These are phyloP conservation scores for Euschistus heros DNA, from an alignment of 1,140 invertebrate species.

Conservation along the genomic window DNA sequence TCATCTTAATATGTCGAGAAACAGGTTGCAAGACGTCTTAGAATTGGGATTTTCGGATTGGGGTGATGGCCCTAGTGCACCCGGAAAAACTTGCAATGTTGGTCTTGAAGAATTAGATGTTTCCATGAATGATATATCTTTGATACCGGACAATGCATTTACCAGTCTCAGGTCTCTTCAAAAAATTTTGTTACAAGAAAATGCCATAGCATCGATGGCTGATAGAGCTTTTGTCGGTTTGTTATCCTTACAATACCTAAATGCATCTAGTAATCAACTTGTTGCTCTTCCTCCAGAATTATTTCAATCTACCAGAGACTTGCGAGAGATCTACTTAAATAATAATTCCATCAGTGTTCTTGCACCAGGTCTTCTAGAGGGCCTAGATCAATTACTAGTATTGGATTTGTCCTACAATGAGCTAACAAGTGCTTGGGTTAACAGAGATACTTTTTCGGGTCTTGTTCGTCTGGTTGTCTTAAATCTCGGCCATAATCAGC, in stretches of 20 bases:
- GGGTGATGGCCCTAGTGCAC: conserved; percentile 37
- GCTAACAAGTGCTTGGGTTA: conserved; percentile 67
- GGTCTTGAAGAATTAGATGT: conserved; percentile 59
- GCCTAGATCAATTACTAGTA: conserved; percentile 60
- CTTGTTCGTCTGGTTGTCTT: conserved; percentile 59
- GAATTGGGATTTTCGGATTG: conserved; percentile 59
- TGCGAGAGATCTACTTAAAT: conserved; percentile 60
- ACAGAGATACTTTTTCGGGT: conserved; percentile 62
- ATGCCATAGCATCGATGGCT: conserved; percentile 56
- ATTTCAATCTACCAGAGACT: conserved; percentile 52
- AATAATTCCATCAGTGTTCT: conserved; percentile 69
- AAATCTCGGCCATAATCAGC: conserved; percentile 61
- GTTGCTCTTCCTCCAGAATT: conserved; percentile 60
- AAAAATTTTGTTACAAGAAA: conserved; percentile 57
- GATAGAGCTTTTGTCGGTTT: conserved; percentile 60
- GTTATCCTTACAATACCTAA: conserved; percentile 51
- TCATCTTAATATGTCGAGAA: conserved; percentile 61
- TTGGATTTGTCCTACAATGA: conserved; percentile 63
- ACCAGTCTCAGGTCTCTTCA: conserved; percentile 53
- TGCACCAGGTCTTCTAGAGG: conserved; percentile 61
- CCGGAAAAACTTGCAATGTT: conserved; percentile 47
- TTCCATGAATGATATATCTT: conserved; percentile 59
- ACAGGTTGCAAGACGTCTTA: conserved; percentile 63
- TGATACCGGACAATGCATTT: conserved; percentile 54
- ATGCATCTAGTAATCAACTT: conserved; percentile 65